Percentiles rank a stretch among this genome's conserved stretches.
These are phyloP conservation scores for Cairina moschata DNA, from an alignment of 2,113 vertebrate species.

Conservation along the genomic window DNA sequence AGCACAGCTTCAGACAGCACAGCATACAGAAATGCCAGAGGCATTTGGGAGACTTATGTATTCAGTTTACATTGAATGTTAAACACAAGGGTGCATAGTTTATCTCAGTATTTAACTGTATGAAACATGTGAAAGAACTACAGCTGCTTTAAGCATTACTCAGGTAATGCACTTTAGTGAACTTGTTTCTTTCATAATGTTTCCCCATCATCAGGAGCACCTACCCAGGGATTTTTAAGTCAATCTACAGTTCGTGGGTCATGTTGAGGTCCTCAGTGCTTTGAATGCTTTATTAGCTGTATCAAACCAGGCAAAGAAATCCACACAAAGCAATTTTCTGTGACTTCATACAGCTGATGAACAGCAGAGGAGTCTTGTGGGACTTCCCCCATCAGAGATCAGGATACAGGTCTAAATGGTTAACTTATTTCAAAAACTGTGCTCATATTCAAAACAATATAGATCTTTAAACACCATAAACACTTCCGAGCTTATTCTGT, in stretches of 20 bases:
- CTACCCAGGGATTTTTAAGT: slow-evolving; percentile 35
- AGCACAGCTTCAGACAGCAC: background rate
- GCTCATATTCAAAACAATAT: background rate
- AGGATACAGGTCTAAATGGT: background rate
- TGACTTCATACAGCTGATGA: slow-evolving; percentile 13
- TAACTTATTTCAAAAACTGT: background rate
- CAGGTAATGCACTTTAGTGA: background rate
- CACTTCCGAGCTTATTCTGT: background rate
- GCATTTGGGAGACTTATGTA: background rate
- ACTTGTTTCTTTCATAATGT: slow-evolving; percentile 2
- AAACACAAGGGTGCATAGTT: slow-evolving; percentile 24
- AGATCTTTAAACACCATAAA: background rate
- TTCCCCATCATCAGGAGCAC: background rate
- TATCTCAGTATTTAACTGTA: background rate
- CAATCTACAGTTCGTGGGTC: background rate
- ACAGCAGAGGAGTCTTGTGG: background rate
- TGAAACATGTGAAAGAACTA: background rate
- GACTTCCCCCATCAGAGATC: background rate
- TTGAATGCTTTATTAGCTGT: background rate
- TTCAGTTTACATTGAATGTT: background rate
- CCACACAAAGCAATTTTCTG: background rate
- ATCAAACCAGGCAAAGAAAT: background rate
- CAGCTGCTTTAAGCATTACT: slow-evolving; percentile 24
- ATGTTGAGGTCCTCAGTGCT: background rate
- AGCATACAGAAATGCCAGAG: background rate